Base-by-base conservation (phyloP, 2,888 invertebrate genomes). In the Mesoligia furuncula region DNA sequence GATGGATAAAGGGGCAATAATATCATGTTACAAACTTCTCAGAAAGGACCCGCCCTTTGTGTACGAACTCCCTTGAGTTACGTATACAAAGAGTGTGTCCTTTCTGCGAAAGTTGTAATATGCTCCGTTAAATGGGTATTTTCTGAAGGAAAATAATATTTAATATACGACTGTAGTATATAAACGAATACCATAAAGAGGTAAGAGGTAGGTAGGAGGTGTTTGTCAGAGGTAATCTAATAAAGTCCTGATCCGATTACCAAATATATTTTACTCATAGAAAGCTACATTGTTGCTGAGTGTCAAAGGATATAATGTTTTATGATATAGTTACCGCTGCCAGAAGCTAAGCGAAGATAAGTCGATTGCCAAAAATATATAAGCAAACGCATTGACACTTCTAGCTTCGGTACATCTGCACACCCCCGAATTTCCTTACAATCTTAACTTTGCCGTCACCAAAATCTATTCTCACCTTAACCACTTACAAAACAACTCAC, bases 341-440 rank as follows among this genome's bases (percentile, higher is more conserved):
- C 8, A 61, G 15, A 54, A 54, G 6, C 17, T 15, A 11, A 0
- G 24, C 57, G 5, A 36, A 36, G 11, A 36, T 36, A 36, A 17
- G 7, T 36, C 36, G 9, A 24, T 31, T 6, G 24, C 8, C 3
- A n/a, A 31, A 61, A 62, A 64, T 36, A 3, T 2, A n/a, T 9
- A 42, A 6, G 27, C 15, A 15, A 51, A n/a, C 27, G 51, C 20
- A 62, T 31, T 62, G 31, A 8, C 89, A 64, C 62, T 67, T 87
- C 87, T 20, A 89, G 87, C 9, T 1, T 0, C 9, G 36, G 13
- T 75, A 81, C n/a, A 68, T 78, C 85, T 36, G 7, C 36, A 67
- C n/a, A 70, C 51, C 17, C 70, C 87, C 85, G 67, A 88, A 88
- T 87, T 79, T 85, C 15, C 78, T 77, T 68, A 70, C 88, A 83